Evolutionary conservation across 2,888 invertebrate genomes (phyloP), one percentile per base, ranked within the genome.

Genomic region (Drosophila demipolita): DNA sequence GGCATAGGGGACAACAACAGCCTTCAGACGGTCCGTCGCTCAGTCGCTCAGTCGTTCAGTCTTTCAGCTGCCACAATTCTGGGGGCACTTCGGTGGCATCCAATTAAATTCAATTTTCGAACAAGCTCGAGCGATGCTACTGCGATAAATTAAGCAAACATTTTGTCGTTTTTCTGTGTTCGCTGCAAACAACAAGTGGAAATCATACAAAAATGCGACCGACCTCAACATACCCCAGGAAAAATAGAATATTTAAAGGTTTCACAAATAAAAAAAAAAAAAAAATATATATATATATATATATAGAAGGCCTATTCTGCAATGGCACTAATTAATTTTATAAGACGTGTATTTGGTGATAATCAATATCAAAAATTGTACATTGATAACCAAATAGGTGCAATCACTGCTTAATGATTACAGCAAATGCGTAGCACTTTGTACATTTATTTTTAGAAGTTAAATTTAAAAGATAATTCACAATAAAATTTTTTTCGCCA

Each of bases 81-180:
- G 55, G 69, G 66, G 75, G 72, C 64, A 73, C 67, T 75, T 67
- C 79, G 73, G 80, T 79, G 83, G 90, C 90, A 90, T 88, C 89
- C 91, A 90, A 90, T 89, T 89, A 89, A 89, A 90, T 90, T 89
- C 78, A 88, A 86, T 90, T 89, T 84, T 73, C 74, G 70, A 88
- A 85, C 86, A 77, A 78, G 77, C 72, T 63, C 83, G 48, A 48
- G 73, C 80, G 87, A 89, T 91, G 90, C 89, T 85, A 90, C 87
- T 77, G 91, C 89, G 90, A 89, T 89, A 91, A 89, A 88, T 86
- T 79, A 88, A 79, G 74, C 87, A 90, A 89, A 91, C 81, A 89
- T 83, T 83, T 83, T 62, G 73, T 72, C 59, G 77, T 49, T 64
- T 57, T 60, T 75, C 29, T 42, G 29, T 55, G 70, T 65, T 38